A percentile compares a stretch with the other conserved stretches of the same genome.
Evolutionary conservation across 2,888 invertebrate species (phyloP).

Genomic region (Eledone cirrhosa): DNA sequence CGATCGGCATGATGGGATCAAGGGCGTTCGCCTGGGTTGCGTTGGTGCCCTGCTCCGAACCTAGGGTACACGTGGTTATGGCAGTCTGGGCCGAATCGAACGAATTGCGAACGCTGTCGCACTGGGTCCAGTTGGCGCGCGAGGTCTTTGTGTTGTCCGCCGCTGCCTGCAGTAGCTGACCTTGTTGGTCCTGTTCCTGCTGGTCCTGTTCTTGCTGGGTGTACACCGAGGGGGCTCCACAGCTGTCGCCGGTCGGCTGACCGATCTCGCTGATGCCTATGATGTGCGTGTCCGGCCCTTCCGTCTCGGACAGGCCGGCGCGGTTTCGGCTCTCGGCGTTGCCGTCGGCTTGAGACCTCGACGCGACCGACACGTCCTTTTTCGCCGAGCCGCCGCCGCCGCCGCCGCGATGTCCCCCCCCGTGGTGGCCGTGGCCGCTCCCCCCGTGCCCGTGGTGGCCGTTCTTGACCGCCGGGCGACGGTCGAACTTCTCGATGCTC

Average conservation of each 20-base stretch:
- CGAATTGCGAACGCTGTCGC: constrained; percentile 18
- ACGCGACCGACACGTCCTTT: not conserved
- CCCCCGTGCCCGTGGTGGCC: not conserved
- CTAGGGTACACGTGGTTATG: not conserved
- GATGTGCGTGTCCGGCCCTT: constrained; percentile 32
- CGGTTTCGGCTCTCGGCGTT: not conserved
- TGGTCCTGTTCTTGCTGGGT: not conserved
- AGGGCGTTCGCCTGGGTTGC: not conserved
- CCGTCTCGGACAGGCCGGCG: not conserved
- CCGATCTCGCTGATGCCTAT: constrained; percentile 17
- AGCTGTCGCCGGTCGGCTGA: not conserved
- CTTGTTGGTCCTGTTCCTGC: not conserved
- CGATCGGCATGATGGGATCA: not conserved
- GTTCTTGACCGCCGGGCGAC: constrained; percentile 33
- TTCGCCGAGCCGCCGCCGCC: not conserved
- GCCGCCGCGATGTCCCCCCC: not conserved
- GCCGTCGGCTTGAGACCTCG: not conserved
- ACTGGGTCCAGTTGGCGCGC: constrained; percentile 7
- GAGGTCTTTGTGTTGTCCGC: too few species aligned
- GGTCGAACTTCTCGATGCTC: constrained; percentile 47
- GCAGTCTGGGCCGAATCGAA: constrained; percentile 8
- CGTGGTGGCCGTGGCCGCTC: not conserved
- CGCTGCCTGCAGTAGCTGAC: not conserved
- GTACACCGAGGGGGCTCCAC: too few species aligned
- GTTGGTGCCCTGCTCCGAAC: constrained; percentile 3